Conservation (phyloP, 2,888 invertebrate genomes). For the Eledona agricola region DNA sequence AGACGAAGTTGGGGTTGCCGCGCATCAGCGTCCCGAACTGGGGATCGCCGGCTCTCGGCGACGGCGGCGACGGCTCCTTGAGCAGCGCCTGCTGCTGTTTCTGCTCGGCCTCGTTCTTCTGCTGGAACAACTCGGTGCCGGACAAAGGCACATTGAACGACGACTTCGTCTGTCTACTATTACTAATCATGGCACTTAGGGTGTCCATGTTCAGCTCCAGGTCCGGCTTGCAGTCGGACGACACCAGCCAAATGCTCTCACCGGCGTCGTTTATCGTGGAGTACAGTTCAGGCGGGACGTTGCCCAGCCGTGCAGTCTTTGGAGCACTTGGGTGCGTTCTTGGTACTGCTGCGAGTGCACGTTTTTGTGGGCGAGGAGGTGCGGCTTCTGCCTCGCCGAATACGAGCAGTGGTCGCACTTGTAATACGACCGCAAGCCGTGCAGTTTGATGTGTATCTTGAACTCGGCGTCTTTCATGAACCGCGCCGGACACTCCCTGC, state of each 20-base stretch:
- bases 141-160: constrained; percentile 67
- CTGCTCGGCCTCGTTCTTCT: constrained; percentile 68
- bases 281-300: constrained; percentile 68
- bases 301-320: constrained; percentile 71
- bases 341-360: constrained; percentile 84
- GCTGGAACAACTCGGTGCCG: constrained; percentile 73
- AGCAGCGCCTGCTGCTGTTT: constrained; percentile 61
- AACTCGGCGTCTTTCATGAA: constrained; percentile 81
- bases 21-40: constrained; percentile 75
- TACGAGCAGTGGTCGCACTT: constrained; percentile 82
- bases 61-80: constrained; percentile 60
- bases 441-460: constrained; percentile 76
- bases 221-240: constrained; percentile 44
- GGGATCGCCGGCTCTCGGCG: constrained; percentile 66
- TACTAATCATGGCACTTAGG: constrained; percentile 18
- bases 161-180: constrained; percentile 47
- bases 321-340: constrained; percentile 75
- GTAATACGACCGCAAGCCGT: constrained; percentile 70
- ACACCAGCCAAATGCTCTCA: constrained; percentile 64
- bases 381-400: constrained; percentile 75
- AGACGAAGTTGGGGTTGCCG: constrained; percentile 80
- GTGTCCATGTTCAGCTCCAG: constrained; percentile 41
- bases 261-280: constrained; percentile 58
- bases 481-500: constrained; percentile 84
- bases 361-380: constrained; percentile 72